Percentiles rank a stretch among this genome's conserved stretches.
phyloP scores from a whole-genome alignment of 2,113 vertebrate species.

The Elaphurus davidianus region DNA sequence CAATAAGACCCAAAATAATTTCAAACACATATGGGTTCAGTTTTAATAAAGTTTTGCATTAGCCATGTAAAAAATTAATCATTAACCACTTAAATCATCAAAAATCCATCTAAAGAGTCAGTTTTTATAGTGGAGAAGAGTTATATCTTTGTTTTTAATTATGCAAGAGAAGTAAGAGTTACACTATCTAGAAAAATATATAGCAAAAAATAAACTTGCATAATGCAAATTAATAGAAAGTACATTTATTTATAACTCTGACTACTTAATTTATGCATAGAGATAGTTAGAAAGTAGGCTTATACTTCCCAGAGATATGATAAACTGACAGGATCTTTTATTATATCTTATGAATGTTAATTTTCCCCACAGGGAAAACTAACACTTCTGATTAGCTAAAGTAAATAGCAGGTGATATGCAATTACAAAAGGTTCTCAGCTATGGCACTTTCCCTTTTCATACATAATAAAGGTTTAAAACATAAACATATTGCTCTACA shows the following conservation, averaged over 20 bases:
- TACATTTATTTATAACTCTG: neutral
- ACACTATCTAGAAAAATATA: neutral
- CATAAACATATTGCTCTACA: neutral
- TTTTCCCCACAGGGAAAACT: constrained; percentile 21
- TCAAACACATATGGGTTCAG: neutral
- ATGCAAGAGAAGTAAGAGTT: neutral
- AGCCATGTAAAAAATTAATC: neutral
- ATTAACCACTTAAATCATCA: neutral
- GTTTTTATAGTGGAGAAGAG: neutral
- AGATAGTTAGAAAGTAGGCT: constrained; percentile 25
- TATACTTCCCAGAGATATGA: neutral
- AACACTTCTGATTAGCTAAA: constrained; percentile 35
- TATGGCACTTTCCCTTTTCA: neutral
- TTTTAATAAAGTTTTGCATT: neutral
- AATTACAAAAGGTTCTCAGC: neutral
- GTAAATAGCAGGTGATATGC: neutral
- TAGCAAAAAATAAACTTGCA: neutral
- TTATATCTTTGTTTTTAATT: neutral
- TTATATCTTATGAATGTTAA: constrained; percentile 16
- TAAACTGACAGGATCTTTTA: constrained; percentile 3
- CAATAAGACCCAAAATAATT: constrained; percentile 19
- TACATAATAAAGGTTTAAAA: constrained; percentile 13
- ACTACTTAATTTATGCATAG: constrained; percentile 8
- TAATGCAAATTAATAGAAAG: neutral
- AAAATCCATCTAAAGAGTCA: neutral